These are phyloP conservation scores for Halcyon badia DNA, from an alignment of 2,797 vertebrate species.

Conservation along the genomic window DNA sequence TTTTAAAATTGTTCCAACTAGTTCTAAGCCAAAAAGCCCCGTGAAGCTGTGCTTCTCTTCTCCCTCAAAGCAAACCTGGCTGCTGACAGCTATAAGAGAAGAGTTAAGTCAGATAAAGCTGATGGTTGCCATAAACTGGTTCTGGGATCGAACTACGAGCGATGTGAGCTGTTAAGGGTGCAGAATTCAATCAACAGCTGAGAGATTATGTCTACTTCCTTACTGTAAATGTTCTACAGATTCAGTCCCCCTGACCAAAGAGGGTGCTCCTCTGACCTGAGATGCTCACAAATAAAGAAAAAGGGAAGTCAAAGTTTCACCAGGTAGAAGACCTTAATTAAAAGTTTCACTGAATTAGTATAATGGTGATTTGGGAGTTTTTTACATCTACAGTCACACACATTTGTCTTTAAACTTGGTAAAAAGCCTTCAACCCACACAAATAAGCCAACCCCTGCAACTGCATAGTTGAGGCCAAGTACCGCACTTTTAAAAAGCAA, in stretches of 20 bases:
- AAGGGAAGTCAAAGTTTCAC: no score
- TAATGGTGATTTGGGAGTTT: neutral
- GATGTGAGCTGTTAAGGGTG: neutral
- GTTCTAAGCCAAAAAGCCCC: neutral
- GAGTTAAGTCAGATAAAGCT: neutral
- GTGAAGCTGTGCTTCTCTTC: neutral
- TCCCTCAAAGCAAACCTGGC: neutral
- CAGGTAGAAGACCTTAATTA: no score
- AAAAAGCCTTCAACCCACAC: neutral
- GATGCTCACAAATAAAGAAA: neutral
- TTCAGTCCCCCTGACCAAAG: neutral
- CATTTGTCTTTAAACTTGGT: neutral
- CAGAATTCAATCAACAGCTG: neutral
- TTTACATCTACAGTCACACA: neutral
- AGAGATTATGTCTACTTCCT: neutral
- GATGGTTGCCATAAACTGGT: neutral
- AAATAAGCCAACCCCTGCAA: neutral
- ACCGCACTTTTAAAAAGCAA: neutral
- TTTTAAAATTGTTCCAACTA: neutral
- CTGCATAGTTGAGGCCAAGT: neutral
- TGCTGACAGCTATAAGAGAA: neutral
- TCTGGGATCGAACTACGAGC: neutral
- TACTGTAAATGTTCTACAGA: neutral
- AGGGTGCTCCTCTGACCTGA: neutral
- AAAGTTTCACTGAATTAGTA: neutral